These are phyloP conservation scores for Lepus europaeus DNA, from an alignment of 2,113 vertebrate genomes.

Conservation along the genomic window DNA sequence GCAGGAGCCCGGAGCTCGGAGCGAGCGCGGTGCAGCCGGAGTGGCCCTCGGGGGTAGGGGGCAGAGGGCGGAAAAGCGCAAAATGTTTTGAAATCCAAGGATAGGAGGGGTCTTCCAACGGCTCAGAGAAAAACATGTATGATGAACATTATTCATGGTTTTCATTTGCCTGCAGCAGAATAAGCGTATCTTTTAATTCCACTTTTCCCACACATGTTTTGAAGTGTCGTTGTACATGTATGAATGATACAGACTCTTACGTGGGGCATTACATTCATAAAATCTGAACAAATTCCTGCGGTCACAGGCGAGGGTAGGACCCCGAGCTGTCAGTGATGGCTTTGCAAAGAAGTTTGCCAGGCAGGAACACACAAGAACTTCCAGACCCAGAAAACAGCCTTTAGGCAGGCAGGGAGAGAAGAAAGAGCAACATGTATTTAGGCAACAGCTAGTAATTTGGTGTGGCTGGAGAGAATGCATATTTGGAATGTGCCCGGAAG, in stretches of 20 bases:
- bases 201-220: too few relatives aligned
- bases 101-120: too few relatives aligned
- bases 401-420: neutral
- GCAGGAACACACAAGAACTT: neutral
- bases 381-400: neutral
- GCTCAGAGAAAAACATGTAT: too few relatives aligned
- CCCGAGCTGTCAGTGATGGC: neutral
- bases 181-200: too few relatives aligned
- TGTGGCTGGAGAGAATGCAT: neutral
- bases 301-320: neutral
- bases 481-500: neutral
- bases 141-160: too few relatives aligned
- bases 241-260: neutral
- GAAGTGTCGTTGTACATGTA: neutral
- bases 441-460: slow-evolving; percentile 34
- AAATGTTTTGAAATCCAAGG: too few relatives aligned
- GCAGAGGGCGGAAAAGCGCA: too few relatives aligned
- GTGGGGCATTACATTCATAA: neutral
- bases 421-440: neutral
- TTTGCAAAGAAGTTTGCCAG: neutral
- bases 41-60: too few relatives aligned
- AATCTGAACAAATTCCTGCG: neutral
- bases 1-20: too few relatives aligned
- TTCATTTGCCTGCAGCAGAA: too few relatives aligned
- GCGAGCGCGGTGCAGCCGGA: too few relatives aligned